phyloP scores from a whole-genome alignment of 2,888 invertebrate genomes.

The Lochmaea crataegi region DNA sequence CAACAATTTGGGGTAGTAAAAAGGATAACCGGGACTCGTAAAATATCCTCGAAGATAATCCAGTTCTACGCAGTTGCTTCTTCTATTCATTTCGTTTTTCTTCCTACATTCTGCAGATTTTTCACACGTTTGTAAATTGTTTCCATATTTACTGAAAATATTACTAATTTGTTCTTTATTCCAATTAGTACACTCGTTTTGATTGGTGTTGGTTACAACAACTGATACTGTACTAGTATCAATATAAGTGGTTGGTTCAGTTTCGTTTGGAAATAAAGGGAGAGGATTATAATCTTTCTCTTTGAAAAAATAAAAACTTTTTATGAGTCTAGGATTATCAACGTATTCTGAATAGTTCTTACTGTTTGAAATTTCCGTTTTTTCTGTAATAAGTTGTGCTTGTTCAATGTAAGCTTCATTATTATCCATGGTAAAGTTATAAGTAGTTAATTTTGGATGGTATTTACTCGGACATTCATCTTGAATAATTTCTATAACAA shows the following conservation, averaged over 20 bases:
- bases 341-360: constrained; percentile 6
- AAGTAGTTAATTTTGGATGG: constrained; percentile 37
- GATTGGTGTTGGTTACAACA: constrained; percentile 48
- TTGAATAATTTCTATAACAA: constrained; percentile 69
- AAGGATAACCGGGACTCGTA: constrained; percentile 65
- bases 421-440: background rate
- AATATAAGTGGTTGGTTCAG: constrained; percentile 57
- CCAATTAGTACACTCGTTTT: constrained; percentile 50
- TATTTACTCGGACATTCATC: constrained; percentile 67
- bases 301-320: constrained; percentile 57
- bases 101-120: constrained; percentile 23
- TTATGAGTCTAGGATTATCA: constrained; percentile 43
- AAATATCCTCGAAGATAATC: constrained; percentile 61
- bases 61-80: constrained; percentile 58
- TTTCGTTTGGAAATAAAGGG: constrained; percentile 47
- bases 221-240: constrained; percentile 52
- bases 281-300: constrained; percentile 50
- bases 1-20: constrained; percentile 63
- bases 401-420: constrained; percentile 41
- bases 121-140: constrained; percentile 44
- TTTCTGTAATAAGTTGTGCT: constrained; percentile 52
- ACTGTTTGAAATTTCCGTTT: constrained; percentile 45
- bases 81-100: background rate
- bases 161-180: constrained; percentile 49
- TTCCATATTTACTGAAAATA: constrained; percentile 43